Evolutionary conservation across 2,113 vertebrate genomes (phyloP), one percentile per base, ranked within the genome.

Genomic region (Xiphophorus couchianus): DNA sequence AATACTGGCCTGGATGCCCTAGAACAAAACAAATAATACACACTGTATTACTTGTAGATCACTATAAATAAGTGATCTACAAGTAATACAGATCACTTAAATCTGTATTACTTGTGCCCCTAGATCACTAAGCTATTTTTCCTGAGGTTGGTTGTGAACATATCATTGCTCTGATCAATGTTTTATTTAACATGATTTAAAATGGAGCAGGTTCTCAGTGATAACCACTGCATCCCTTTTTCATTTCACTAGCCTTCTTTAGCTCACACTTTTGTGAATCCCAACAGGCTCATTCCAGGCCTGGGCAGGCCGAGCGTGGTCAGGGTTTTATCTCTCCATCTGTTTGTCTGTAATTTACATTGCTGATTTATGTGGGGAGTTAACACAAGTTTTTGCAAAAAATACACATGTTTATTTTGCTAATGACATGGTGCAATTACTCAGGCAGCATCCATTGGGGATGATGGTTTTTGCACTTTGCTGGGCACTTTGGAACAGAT

Each of bases 391-490:
- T 94, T 92, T 90, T 83, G 25, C 17, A 86, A 92, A 93, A 92
- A 92, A 33, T 91, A 90, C 87, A 93, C 92, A 93, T 54, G 86
- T 93, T 91, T 89, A 92, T 92, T 94, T 93, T 87, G 61, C 85
- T 92, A 92, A 92, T 91, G 87, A 90, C 88, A 81, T 84, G 87
- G 84, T 71, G 83, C 88, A 84, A 90, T 91, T 90, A 93, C 77
- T 89, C 82, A 78, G 80, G 69, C 84, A 25, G 80, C 80, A 69
- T 90, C 84, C 89, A 93, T 89, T 91, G 88, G 73, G 22, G 86
- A 76, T 83, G 84, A 90, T 89, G 78, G 81, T 84, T 84, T 78
- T 75, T 58, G 61, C 78, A 70, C 91, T 86, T 90, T 91, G 86
- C 85, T 82, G 84, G 69, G 83, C 35, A 37, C 73, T 76, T 86